phyloP scores from a whole-genome alignment of 2,888 invertebrate genomes.

The Thereva nobilitata region DNA sequence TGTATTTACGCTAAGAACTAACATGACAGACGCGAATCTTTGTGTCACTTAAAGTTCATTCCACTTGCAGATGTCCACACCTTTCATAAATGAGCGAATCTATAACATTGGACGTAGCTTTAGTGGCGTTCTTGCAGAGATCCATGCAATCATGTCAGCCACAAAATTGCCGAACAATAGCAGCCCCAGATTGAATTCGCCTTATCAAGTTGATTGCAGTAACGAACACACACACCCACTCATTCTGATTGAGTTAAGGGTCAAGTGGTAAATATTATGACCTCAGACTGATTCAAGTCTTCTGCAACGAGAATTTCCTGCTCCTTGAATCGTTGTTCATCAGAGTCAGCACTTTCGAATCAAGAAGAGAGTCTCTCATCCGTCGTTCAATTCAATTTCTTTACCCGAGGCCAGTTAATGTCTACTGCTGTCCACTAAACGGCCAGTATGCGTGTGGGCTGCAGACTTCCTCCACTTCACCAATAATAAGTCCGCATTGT shows the following conservation, averaged over 20 bases:
- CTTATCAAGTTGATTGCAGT: too few species aligned
- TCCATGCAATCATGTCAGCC: too few species aligned
- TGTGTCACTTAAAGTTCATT: too few species aligned
- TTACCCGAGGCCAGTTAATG: constrained; percentile 28
- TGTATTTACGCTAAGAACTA: too few species aligned
- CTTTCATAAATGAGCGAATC: too few species aligned
- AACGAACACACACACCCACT: constrained; percentile 40
- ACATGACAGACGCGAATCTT: too few species aligned
- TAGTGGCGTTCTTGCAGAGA: too few species aligned
- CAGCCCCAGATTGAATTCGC: too few species aligned
- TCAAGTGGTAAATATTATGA: constrained; percentile 61
- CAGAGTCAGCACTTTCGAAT: constrained; percentile 27
- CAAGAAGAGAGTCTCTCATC: constrained; percentile 27
- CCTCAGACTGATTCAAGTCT: constrained; percentile 55
- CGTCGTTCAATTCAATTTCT: constrained; percentile 32
- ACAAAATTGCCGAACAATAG: too few species aligned
- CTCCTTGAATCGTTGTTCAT: constrained; percentile 16
- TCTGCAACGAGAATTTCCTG: constrained; percentile 28
- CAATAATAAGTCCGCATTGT: constrained; percentile 2
- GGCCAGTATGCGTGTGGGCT: constrained; percentile 35
- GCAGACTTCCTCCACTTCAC: constrained; percentile 18
- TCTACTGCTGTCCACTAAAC: background rate
- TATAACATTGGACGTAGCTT: too few species aligned
- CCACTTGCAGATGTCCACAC: too few species aligned
- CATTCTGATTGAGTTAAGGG: constrained; percentile 60